A percentile compares a stretch with the other conserved stretches of the same genome.
Evolutionary conservation across 2,797 vertebrate species (phyloP).

Genomic region (Zalophus californianus): DNA sequence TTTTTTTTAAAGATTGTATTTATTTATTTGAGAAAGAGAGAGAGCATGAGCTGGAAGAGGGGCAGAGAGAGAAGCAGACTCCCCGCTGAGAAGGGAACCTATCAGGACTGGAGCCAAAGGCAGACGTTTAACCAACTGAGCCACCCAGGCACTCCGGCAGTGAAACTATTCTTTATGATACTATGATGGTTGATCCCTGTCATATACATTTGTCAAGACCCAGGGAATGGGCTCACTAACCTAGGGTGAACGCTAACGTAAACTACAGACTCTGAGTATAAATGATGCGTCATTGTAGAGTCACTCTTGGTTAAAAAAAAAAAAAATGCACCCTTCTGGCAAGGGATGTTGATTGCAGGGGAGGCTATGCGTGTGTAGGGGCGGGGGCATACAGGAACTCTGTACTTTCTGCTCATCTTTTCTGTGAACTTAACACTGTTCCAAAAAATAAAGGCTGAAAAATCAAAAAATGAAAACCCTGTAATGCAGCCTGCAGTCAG

Average conservation of each 20-base stretch:
- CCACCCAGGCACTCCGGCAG: no score
- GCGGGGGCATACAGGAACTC: background rate
- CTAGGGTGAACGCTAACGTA: background rate
- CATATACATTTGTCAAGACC: background rate
- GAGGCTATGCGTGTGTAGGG: no score
- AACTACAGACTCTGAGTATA: background rate
- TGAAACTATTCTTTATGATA: background rate
- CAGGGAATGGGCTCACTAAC: background rate
- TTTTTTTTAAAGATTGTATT: no score
- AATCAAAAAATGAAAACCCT: background rate
- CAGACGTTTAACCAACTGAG: no score
- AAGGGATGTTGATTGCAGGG: background rate
- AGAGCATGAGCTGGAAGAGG: no score
- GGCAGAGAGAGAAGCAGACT: no score
- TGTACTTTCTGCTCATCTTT: background rate
- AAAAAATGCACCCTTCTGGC: background rate
- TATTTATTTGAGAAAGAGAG: no score
- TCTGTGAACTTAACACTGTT: background rate
- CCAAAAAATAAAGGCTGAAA: background rate
- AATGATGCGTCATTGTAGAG: background rate
- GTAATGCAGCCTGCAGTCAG: background rate
- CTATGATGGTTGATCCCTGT: background rate
- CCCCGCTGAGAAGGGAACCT: no score
- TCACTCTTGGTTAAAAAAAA: background rate
- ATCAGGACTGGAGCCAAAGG: no score